phyloP scores from a whole-genome alignment of 2,797 vertebrate species.

The Steatocranus sp. region DNA sequence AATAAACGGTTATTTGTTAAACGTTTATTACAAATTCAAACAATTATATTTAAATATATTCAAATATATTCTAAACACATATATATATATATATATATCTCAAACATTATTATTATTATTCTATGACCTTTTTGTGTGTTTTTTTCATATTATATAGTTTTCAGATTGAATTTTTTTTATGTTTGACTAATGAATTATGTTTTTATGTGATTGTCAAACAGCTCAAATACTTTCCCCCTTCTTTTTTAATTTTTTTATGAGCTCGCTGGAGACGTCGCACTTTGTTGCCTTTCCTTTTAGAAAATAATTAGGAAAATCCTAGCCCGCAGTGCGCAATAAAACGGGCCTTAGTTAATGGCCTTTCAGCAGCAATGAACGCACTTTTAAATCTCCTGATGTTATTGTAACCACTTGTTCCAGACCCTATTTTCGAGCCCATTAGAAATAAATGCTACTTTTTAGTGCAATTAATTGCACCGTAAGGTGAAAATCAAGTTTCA shows the following conservation, averaged over 20 bases:
- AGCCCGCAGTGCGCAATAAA: slow-evolving; percentile 11
- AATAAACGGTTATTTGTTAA: background rate
- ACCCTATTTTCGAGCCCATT: slow-evolving; percentile 6
- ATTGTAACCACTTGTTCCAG: slow-evolving; percentile 11
- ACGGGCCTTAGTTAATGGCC: slow-evolving; percentile 19
- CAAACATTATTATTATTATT: background rate
- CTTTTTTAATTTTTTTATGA: background rate
- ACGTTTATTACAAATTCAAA: background rate
- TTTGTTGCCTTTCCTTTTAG: background rate
- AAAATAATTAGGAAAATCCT: slow-evolving; percentile 9
- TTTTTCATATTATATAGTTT: background rate
- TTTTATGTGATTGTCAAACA: background rate
- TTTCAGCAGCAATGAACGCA: slow-evolving; percentile 17
- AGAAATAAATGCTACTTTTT: slow-evolving; percentile 11
- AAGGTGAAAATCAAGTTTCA: slow-evolving; percentile 10
- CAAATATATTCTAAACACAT: too few relatives aligned
- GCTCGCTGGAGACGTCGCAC: background rate
- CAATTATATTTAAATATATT: background rate
- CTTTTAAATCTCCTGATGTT: slow-evolving; percentile 14
- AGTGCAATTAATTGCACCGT: background rate
- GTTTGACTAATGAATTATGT: background rate
- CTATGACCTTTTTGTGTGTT: background rate
- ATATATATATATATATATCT: rapidly evolving
- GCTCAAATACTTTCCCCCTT: background rate
- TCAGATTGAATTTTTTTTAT: background rate